These are phyloP conservation scores for Xestoiulus laeticollis DNA, from an alignment of 2,888 invertebrate genomes.

Conservation along the genomic window DNA sequence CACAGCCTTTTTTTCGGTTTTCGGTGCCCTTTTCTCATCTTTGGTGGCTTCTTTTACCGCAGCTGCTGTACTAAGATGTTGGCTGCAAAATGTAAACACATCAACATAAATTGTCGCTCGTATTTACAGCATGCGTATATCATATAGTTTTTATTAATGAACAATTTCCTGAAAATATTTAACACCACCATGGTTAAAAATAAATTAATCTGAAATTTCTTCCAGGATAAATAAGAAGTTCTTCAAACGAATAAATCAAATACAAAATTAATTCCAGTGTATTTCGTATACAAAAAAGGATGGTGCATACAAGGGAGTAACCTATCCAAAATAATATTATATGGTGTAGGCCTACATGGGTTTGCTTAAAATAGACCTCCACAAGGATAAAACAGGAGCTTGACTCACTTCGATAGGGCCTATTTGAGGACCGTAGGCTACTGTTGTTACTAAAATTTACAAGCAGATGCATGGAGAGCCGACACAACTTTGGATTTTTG, in stretches of 20 bases:
- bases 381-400: not conserved
- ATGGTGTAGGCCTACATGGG: not conserved
- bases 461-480: not conserved
- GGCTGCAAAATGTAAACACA: not conserved
- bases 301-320: not conserved
- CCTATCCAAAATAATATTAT: not conserved
- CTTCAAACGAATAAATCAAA: too few relatives aligned
- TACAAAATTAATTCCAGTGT: not conserved
- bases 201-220: too few relatives aligned
- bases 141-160: too few relatives aligned
- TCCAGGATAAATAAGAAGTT: too few relatives aligned
- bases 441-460: not conserved
- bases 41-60: slow-evolving; percentile 46
- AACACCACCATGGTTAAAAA: too few relatives aligned
- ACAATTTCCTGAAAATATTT: too few relatives aligned
- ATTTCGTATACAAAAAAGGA: not conserved
- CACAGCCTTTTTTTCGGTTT: slow-evolving; percentile 21
- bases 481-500: not conserved
- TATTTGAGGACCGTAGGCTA: not conserved
- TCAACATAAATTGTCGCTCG: too few relatives aligned
- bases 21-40: not conserved
- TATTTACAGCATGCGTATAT: too few relatives aligned
- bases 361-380: not conserved
- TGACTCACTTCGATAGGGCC: not conserved
- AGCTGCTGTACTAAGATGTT: slow-evolving; percentile 41